Conservation (phyloP, 2,888 invertebrate species). For the Alloplasta piceator region DNA sequence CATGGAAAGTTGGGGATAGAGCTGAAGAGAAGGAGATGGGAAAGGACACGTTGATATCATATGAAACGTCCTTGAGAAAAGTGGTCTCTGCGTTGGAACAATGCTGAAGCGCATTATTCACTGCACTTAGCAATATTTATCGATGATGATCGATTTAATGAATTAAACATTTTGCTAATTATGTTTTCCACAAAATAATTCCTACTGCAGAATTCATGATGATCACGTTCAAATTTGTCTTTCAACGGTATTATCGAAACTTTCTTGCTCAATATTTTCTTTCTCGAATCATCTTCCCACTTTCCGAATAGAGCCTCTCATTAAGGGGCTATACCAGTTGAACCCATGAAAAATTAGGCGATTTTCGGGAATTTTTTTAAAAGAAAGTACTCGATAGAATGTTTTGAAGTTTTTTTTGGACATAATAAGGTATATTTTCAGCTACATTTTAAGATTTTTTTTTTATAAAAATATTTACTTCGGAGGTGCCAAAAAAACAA, state of each 20-base stretch:
- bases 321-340: too few relatives aligned
- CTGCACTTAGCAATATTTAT: slow-evolving; percentile 28
- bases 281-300: background rate
- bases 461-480: too few relatives aligned
- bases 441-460: too few relatives aligned
- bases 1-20: background rate
- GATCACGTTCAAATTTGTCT: background rate
- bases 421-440: too few relatives aligned
- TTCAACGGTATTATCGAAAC: background rate
- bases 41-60: background rate
- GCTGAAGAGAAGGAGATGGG: background rate
- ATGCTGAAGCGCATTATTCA: background rate
- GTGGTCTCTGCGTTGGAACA: background rate
- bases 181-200: background rate
- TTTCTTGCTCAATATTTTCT: background rate
- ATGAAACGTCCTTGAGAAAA: slow-evolving; percentile 8
- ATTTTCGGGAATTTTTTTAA: too few relatives aligned
- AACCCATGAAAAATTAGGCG: too few relatives aligned
- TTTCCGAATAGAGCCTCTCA: too few relatives aligned
- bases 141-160: background rate
- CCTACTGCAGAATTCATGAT: too few relatives aligned
- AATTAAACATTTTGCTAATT: slow-evolving; percentile 10
- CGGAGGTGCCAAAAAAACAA: too few relatives aligned
- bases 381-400: too few relatives aligned
- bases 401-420: too few relatives aligned